phyloP scores from a whole-genome alignment of 2,888 invertebrate genomes.

The Polyploca ridens region DNA sequence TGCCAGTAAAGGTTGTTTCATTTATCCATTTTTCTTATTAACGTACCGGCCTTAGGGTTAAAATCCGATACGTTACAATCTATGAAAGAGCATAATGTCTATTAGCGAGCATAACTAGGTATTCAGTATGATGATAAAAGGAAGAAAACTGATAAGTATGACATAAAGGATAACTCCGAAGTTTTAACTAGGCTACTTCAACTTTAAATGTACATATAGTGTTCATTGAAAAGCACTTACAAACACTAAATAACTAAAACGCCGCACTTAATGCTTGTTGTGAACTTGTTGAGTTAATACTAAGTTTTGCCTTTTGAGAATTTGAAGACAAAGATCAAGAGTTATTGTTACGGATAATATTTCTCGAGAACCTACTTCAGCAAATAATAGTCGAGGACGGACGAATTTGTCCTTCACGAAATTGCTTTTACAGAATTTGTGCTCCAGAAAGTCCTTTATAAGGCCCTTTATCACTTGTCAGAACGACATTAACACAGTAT shows the following conservation, averaged over 20 bases:
- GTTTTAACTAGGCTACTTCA: too few species aligned
- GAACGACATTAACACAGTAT: background rate
- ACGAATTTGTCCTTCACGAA: slow-evolving; percentile 4
- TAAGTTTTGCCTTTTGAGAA: slow-evolving; percentile 5
- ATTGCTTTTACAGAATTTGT: background rate
- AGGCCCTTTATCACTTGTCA: background rate
- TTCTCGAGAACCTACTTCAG: slow-evolving; percentile 12
- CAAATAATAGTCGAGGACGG: slow-evolving; percentile 5
- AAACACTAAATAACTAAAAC: background rate
- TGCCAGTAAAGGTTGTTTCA: too few species aligned
- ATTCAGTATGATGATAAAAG: too few species aligned
- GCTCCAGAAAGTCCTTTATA: background rate
- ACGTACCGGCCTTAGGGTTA: too few species aligned
- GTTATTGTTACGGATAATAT: slow-evolving; percentile 15
- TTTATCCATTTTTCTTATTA: too few species aligned
- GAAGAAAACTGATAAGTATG: too few species aligned
- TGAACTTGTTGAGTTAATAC: background rate
- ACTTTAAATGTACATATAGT: background rate
- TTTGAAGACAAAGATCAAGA: slow-evolving; percentile 5
- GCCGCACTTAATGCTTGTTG: background rate
- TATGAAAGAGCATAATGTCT: too few species aligned
- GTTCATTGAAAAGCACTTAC: background rate
- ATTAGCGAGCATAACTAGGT: too few species aligned
- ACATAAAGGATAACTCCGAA: too few species aligned
- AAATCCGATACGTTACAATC: too few species aligned